These are phyloP conservation scores for Mugil cephalus DNA, from an alignment of 2,113 vertebrate genomes.

Conservation along the genomic window DNA sequence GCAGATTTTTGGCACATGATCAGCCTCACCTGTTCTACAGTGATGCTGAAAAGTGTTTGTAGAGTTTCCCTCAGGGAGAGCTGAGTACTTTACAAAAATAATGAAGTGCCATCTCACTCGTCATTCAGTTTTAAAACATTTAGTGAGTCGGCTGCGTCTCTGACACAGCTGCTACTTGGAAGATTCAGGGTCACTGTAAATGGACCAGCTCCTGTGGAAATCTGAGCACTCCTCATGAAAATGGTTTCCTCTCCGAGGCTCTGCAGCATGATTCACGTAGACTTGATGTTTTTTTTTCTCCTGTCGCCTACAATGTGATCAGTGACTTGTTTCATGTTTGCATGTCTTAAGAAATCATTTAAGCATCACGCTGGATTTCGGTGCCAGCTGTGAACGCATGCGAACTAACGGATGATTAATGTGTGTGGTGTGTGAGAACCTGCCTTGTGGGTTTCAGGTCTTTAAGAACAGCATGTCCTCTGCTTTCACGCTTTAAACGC, in stretches of 20 bases:
- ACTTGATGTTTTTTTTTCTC: background rate
- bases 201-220: background rate
- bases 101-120: no score
- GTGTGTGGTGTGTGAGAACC: background rate
- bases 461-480: conserved; percentile 47
- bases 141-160: no score
- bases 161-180: no score
- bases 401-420: conserved; percentile 14
- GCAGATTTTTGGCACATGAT: background rate
- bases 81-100: background rate
- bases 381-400: conserved; percentile 39
- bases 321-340: conserved; percentile 8
- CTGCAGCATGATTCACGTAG: background rate
- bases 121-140: no score
- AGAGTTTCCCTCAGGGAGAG: background rate
- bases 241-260: conserved; percentile 1
- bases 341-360: conserved; percentile 8
- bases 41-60: background rate
- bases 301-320: conserved; percentile 2
- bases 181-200: background rate
- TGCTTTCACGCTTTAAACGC: conserved; percentile 29
- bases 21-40: background rate
- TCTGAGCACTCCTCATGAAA: background rate
- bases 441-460: conserved; percentile 36
- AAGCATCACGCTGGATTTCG: conserved; percentile 5